Conservation (phyloP, 2,888 invertebrate species). For the Leptothorax acervorum region DNA sequence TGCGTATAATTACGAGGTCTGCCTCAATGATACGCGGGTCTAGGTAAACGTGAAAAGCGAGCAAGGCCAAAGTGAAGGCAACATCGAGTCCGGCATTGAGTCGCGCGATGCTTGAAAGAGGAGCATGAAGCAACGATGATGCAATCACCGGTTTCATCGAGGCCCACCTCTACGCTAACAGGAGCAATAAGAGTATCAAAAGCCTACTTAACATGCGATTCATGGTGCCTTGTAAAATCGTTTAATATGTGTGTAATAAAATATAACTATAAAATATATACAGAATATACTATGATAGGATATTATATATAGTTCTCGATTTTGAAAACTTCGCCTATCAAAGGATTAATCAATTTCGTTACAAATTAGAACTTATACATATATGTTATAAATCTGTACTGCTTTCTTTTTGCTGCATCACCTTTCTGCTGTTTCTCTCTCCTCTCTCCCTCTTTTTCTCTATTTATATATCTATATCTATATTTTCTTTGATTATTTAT, state of each 20-base stretch:
- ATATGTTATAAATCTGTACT: neutral
- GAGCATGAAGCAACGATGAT: constrained; percentile 51
- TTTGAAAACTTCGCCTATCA: neutral
- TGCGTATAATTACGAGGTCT: constrained; percentile 40
- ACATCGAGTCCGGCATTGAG: constrained; percentile 49
- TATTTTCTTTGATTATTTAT: constrained; percentile 5
- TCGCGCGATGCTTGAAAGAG: constrained; percentile 17
- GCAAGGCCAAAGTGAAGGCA: constrained; percentile 71
- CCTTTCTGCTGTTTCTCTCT: neutral
- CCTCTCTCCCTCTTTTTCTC: neutral
- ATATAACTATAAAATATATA: neutral
- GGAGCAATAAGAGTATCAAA: neutral
- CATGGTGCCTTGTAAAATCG: neutral
- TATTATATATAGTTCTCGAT: neutral
- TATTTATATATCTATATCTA: neutral
- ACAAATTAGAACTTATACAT: neutral
- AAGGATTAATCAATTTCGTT: neutral
- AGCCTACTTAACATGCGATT: neutral
- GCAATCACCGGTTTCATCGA: constrained; percentile 31
- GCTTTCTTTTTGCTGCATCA: neutral
- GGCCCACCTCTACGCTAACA: constrained; percentile 15
- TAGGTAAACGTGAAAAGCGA: constrained; percentile 63
- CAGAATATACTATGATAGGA: neutral
- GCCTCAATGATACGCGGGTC: constrained; percentile 19
- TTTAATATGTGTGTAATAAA: neutral